These are phyloP conservation scores for Climacteris rufus DNA, from an alignment of 2,113 vertebrate species.

Conservation along the genomic window DNA sequence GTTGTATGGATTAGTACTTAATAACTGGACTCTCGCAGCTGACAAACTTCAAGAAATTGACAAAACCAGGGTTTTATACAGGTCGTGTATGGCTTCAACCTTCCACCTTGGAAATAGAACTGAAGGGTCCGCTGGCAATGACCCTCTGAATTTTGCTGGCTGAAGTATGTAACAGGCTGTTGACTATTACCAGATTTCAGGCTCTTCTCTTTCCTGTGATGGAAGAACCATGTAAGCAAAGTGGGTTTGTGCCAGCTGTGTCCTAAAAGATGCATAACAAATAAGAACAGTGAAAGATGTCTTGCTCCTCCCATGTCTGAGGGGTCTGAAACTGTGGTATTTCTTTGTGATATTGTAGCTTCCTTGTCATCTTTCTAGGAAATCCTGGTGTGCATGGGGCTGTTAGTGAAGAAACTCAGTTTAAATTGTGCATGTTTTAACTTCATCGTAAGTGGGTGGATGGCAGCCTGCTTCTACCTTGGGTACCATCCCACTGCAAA, in stretches of 20 bases:
- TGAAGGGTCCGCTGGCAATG: background rate
- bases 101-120: background rate
- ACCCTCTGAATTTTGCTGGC: background rate
- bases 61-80: background rate
- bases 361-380: background rate
- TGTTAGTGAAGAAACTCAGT: background rate
- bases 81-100: accelerated
- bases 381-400: accelerated
- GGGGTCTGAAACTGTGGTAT: background rate
- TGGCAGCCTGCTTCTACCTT: background rate
- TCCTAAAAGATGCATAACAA: background rate
- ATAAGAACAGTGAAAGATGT: background rate
- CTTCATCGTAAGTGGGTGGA: background rate
- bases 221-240: background rate
- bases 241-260: background rate
- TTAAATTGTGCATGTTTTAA: background rate
- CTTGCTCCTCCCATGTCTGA: background rate
- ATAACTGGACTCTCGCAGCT: background rate
- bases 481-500: background rate
- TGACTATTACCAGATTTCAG: background rate
- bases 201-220: background rate
- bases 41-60: background rate
- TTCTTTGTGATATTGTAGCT: background rate
- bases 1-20: background rate
- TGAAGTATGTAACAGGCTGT: background rate